phyloP scores from a whole-genome alignment of 2,797 vertebrate genomes.

The Typhlichthys eigenmanni region DNA sequence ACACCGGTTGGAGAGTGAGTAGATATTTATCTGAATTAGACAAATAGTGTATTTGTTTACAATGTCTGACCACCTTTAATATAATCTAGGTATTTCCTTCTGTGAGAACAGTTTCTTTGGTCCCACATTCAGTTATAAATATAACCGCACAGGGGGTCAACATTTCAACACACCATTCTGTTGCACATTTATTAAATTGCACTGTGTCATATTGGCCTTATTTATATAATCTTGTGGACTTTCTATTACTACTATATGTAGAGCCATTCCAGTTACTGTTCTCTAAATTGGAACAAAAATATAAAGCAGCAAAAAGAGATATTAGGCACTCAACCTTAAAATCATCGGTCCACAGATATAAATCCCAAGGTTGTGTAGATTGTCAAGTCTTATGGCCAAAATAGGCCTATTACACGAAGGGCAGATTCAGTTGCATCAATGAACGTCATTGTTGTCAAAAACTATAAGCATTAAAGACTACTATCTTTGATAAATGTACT shows the following conservation, averaged over 20 bases:
- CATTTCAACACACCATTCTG: neutral
- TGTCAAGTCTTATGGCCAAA: constrained; percentile 44
- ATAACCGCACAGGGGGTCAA: no score
- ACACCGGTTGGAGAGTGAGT: no score
- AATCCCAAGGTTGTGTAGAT: constrained; percentile 49
- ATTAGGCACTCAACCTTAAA: constrained; percentile 42
- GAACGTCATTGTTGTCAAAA: no score
- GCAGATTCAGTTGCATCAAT: neutral
- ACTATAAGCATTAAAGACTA: no score
- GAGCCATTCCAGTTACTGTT: constrained; percentile 11
- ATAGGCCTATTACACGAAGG: neutral
- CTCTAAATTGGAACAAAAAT: constrained; percentile 33
- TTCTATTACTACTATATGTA: constrained; percentile 5
- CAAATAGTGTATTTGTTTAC: no score
- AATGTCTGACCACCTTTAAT: no score
- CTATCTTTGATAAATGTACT: no score
- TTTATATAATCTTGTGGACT: neutral
- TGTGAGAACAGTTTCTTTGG: no score
- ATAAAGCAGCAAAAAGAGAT: constrained; percentile 46
- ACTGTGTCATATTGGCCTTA: constrained; percentile 7
- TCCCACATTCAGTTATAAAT: no score
- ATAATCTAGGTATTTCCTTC: no score
- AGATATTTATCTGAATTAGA: no score
- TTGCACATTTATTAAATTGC: constrained; percentile 8
- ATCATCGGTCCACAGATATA: neutral